phyloP scores from a whole-genome alignment of 2,888 invertebrate species.

The Torymus auratus region DNA sequence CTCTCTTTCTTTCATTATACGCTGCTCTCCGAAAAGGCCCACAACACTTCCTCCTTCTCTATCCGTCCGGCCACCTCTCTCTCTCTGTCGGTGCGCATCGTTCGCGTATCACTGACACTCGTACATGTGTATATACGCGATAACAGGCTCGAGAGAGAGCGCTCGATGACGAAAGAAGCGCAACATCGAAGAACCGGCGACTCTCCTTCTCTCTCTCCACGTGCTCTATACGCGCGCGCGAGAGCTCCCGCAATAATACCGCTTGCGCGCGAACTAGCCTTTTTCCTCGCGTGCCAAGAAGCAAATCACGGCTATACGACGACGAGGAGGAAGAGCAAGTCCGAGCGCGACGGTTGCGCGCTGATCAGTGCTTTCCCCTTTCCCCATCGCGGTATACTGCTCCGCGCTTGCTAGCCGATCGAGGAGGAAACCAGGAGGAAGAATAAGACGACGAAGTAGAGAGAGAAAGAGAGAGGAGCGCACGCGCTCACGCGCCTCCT shows the following conservation, averaged over 20 bases:
- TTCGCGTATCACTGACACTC: slow-evolving; percentile 34
- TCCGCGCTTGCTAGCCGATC: neutral
- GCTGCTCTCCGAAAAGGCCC: too few species aligned
- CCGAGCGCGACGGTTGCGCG: slow-evolving; percentile 22
- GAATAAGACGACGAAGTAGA: neutral
- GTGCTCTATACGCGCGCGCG: neutral
- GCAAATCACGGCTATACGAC: neutral
- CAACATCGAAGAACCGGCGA: neutral
- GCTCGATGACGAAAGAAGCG: slow-evolving; percentile 12
- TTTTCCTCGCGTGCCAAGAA: neutral
- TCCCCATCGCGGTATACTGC: neutral
- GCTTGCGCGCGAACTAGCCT: too few species aligned
- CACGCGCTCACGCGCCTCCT: too few species aligned
- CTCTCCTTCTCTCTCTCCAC: neutral
- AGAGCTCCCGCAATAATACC: too few species aligned
- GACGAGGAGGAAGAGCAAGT: neutral
- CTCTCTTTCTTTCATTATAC: too few species aligned
- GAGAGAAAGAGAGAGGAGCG: too few species aligned
- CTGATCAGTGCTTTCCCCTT: slow-evolving; percentile 35
- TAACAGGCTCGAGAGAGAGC: neutral
- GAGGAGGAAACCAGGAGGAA: slow-evolving; percentile 1
- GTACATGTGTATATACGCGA: neutral
- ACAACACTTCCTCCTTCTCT: neutral
- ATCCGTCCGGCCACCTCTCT: neutral
- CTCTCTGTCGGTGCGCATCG: slow-evolving; percentile 5